Base-by-base conservation (phyloP, 2,888 invertebrate species). In the Hypselothyrea guttata region DNA sequence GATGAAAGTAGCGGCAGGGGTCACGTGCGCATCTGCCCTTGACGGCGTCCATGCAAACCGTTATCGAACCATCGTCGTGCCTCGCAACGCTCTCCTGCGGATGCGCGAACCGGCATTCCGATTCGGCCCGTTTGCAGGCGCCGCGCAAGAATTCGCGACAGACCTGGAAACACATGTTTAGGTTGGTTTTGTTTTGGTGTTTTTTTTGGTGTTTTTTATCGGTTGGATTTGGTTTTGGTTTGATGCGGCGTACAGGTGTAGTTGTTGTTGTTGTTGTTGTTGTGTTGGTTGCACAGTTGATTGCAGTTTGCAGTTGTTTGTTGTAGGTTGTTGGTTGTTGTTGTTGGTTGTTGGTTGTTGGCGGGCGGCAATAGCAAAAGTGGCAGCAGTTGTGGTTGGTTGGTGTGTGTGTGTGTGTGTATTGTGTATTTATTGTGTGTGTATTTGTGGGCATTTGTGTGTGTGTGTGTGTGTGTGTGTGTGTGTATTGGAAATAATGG, bases 1-100 rank as follows among this genome's bases (percentile, higher is more conserved):
- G 98, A 95, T 98, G 98, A 95, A 97, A 98, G 96, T 98, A 98
- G 95, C 97, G 97, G 96, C 98, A 98, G 94, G 97, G 96, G 94
- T 97, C 97, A 94, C 98, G 97, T 94, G 96, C 95, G 95, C 98
- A 98, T 94, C 97, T 95, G 94, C 97, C 96, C 94, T 96, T 96
- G 94, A 98, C 96, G 94, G 96, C 97, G 95, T 98, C 98, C 97
- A 98, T 98, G 97, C 98, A 98, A 94, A 98, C 97, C 93, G 97
- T 97, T 94, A 98, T 97, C 93, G 96, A 95, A 95, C 97, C 97
- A 94, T 98, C 98, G 92, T 96, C 95, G 93, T 97, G 97, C 93
- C 97, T 95, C 92, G 95, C 95, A 92, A 97, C 97, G 93, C 96
- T 95, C 93, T 97, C 95, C 93, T 97, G 95, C 93, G 98, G 98